Evolutionary conservation across 2,797 vertebrate species (phyloP).

Genomic region (Sphenodon punctatus): DNA sequence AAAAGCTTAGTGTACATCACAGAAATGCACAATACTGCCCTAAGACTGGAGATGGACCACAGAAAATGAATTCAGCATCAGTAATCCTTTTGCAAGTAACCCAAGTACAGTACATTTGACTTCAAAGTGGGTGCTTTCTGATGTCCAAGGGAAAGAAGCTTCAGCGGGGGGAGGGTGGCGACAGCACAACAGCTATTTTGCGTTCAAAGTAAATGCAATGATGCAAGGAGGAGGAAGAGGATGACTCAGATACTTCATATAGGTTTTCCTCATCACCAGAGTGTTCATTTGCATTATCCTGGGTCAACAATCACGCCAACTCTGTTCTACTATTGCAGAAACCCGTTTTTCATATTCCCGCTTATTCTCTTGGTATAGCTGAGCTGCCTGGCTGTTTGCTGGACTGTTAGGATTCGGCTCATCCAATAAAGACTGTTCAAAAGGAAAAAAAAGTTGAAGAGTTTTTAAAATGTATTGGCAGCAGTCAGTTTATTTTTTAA

Average conservation of each 20-base stretch:
- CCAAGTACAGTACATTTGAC: slow-evolving; percentile 84
- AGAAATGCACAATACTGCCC: slow-evolving; percentile 73
- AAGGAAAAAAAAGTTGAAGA: slow-evolving; percentile 29
- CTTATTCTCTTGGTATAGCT: slow-evolving; percentile 99
- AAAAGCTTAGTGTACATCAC: slow-evolving; percentile 78
- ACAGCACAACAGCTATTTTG: slow-evolving; percentile 93
- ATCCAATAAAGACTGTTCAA: slow-evolving; percentile 92
- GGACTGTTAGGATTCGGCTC: slow-evolving; percentile 99
- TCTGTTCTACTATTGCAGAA: slow-evolving; percentile 99
- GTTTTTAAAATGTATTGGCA: too few species aligned
- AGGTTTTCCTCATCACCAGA: slow-evolving; percentile 80
- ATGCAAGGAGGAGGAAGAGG: slow-evolving; percentile 83
- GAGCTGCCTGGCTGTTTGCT: slow-evolving; percentile 98
- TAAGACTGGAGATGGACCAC: slow-evolving; percentile 67
- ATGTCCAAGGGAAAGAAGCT: slow-evolving; percentile 82
- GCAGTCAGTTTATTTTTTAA: not conserved
- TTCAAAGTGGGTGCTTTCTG: slow-evolving; percentile 83
- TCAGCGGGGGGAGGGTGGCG: slow-evolving; percentile 85
- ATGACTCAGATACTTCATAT: slow-evolving; percentile 77
- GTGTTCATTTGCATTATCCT: slow-evolving; percentile 82
- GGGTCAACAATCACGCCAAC: slow-evolving; percentile 99
- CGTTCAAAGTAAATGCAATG: slow-evolving; percentile 88
- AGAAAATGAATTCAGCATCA: slow-evolving; percentile 69
- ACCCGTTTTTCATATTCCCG: slow-evolving; percentile 99
- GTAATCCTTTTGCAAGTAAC: slow-evolving; percentile 83